A percentile compares a stretch with the other conserved stretches of the same genome.
Conservation (phyloP, 1,140 invertebrate species). For the Tetragnatha versicolor region DNA sequence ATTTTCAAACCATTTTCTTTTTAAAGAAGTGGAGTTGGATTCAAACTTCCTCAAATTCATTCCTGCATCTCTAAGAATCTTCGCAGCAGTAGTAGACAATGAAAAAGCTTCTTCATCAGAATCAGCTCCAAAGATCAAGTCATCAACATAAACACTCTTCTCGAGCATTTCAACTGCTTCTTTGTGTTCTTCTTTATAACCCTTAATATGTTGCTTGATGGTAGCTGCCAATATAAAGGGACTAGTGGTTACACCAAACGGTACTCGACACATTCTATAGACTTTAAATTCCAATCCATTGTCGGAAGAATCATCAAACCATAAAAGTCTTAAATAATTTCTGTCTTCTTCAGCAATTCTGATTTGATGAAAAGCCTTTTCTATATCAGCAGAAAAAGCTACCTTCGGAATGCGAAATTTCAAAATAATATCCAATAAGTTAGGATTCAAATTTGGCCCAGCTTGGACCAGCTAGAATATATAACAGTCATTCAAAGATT, state of each 20-base stretch:
- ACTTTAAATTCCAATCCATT: background rate
- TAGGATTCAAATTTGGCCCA: constrained; percentile 31
- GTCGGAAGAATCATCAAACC: background rate
- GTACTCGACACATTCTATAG: background rate
- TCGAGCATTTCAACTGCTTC: background rate
- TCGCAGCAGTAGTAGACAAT: background rate
- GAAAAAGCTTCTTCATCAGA: background rate
- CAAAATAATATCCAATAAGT: constrained; percentile 1
- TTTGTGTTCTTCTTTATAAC: background rate
- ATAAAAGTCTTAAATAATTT: background rate
- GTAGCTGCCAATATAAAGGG: constrained; percentile 8
- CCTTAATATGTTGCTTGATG: background rate
- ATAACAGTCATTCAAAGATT: background rate
- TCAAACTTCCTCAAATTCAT: constrained; percentile 21
- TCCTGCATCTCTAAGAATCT: background rate
- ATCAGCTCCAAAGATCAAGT: background rate
- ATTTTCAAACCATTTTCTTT: background rate
- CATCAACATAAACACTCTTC: background rate
- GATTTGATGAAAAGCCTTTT: background rate
- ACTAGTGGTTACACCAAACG: background rate
- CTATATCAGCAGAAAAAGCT: background rate
- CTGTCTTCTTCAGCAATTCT: background rate
- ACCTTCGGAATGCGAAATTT: background rate
- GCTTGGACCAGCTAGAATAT: no score
- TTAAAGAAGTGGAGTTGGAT: background rate